These are phyloP conservation scores for Mesembrinibis cayennensis DNA, from an alignment of 2,113 vertebrate species.

Conservation along the genomic window DNA sequence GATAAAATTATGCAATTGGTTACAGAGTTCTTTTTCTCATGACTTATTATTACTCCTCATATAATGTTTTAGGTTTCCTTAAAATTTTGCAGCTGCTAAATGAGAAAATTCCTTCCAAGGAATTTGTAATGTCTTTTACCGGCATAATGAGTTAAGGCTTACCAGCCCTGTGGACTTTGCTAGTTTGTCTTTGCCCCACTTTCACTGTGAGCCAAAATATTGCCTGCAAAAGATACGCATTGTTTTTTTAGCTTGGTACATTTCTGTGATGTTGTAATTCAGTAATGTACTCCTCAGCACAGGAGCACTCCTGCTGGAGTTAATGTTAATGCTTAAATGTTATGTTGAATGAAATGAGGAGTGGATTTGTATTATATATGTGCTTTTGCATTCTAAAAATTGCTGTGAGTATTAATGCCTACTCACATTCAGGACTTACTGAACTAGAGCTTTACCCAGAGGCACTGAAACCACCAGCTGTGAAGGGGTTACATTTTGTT, in stretches of 20 bases:
- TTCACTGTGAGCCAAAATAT: background rate
- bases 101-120: background rate
- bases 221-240: background rate
- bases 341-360: background rate
- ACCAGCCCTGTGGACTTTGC: background rate
- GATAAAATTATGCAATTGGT: background rate
- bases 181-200: background rate
- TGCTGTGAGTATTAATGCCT: background rate
- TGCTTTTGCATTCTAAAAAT: background rate
- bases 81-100: background rate
- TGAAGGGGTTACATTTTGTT: background rate
- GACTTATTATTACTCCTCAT: background rate
- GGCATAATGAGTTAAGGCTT: background rate
- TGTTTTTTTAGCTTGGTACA: background rate
- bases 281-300: background rate
- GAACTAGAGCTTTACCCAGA: background rate
- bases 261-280: background rate
- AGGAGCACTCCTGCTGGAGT: background rate
- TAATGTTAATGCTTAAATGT: background rate
- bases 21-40: background rate
- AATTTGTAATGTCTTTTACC: background rate
- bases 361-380: background rate
- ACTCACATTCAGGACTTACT: background rate
- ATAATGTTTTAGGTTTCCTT: background rate
- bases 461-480: background rate